Evolutionary conservation across 2,797 vertebrate species (phyloP).

Genomic region (Acrocephalus scirpaceus): DNA sequence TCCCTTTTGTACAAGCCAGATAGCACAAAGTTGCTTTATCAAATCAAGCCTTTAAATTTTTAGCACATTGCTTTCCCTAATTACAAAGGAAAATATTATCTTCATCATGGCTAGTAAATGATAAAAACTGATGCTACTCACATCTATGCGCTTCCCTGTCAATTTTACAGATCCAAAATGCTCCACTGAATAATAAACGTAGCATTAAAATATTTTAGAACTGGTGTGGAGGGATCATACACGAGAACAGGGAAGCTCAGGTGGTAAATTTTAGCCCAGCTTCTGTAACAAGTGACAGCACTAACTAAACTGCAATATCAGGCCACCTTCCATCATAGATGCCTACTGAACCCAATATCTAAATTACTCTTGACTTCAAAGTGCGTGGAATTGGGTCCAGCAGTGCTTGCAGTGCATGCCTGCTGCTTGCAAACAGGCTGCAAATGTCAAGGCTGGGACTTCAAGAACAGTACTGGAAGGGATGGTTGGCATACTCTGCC

Average conservation of each 20-base stretch:
- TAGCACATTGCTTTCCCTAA: neutral
- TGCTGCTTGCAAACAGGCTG: neutral
- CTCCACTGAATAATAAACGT: neutral
- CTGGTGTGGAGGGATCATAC: neutral
- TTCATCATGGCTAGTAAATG: neutral
- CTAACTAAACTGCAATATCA: neutral
- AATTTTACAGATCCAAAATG: neutral
- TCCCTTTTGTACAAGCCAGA: neutral
- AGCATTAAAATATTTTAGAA: neutral
- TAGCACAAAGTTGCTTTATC: neutral
- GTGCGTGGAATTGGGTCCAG: neutral
- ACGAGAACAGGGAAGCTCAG: neutral
- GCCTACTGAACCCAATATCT: neutral
- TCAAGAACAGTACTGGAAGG: neutral
- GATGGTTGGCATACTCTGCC: neutral
- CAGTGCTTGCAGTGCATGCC: neutral
- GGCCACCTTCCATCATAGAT: neutral
- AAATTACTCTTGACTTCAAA: neutral
- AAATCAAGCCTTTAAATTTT: neutral
- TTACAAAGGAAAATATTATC: neutral
- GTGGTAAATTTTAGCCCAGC: neutral
- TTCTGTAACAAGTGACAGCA: neutral
- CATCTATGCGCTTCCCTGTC: neutral
- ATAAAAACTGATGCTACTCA: neutral
- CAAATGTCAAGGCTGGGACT: neutral